Base-by-base conservation (phyloP, 2,113 vertebrate genomes). In the Takifugu flavidus region DNA sequence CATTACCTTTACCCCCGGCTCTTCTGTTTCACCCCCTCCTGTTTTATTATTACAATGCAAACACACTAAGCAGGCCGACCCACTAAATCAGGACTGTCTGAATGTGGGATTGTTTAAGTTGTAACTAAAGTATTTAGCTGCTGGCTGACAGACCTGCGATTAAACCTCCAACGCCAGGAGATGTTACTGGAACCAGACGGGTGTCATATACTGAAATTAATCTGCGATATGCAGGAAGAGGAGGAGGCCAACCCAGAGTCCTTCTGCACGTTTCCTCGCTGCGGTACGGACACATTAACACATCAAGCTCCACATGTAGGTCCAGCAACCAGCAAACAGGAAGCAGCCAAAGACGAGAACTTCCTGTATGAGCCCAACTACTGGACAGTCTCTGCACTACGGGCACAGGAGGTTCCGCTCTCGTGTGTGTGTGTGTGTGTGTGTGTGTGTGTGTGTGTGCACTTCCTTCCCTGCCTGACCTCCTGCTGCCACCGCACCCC, bases 311-410 rank as follows among this genome's bases (percentile, higher is more conserved):
- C 53, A 77, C 82, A 89, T 86, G 85, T 82, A 74, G 65, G 39
- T 67, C 34, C 64, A 70, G 27, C 47, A 49, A 71, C 78, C 52
- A 70, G 72, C 82, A 89, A 91, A 91, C 90, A 91, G 91, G 91
- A 91, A 89, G 80, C 59, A 62, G 81, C 80, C 85, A 82, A 74
- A 78, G 82, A 82, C 83, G 86, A 91, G 89, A 90, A 88, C 83
- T 86, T 92, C 91, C 89, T 89, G 88, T 81, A 78, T 78, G 53
- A 77, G 70, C 78, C 86, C 76, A 84, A 89, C 74, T 68, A 82
- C 63, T 56, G 65, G 51, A 72, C 74, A 56, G 64, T 45, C 65
- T 57, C 25, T 74, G 67, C 49, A 71, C 72, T 72, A 62, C 57
- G 66, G 75, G 74, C 80, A 73, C 70, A 55, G 54, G 39, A 63